Percentiles rank a stretch among this genome's conserved stretches.
Conservation (phyloP, 2,888 invertebrate species). For the Pheosia tremula region DNA sequence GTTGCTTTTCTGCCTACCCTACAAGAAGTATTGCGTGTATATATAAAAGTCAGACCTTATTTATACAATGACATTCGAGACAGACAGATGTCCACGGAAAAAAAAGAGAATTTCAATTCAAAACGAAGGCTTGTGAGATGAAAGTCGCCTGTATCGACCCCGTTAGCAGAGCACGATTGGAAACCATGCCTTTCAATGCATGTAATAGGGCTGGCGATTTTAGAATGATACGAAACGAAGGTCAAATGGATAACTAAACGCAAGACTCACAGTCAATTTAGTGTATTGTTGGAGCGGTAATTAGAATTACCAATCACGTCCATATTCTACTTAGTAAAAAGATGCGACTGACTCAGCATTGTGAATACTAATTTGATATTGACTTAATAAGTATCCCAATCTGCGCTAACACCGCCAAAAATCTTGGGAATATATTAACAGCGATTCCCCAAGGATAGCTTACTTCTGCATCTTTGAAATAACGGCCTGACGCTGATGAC, state of each 20-base stretch:
- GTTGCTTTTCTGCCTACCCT: neutral
- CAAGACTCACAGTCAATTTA: too few relatives aligned
- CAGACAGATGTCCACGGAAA: neutral
- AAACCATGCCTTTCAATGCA: slow-evolving; percentile 29
- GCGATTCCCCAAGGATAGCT: too few relatives aligned
- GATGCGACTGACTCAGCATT: too few relatives aligned
- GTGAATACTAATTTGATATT: too few relatives aligned
- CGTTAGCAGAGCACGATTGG: slow-evolving; percentile 19
- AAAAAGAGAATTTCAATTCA: slow-evolving; percentile 14
- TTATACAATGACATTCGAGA: neutral
- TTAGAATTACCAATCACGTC: too few relatives aligned
- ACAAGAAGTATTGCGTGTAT: neutral
- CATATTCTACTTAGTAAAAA: too few relatives aligned
- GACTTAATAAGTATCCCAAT: too few relatives aligned
- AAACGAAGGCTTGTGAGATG: slow-evolving; percentile 21
- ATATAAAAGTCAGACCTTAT: neutral
- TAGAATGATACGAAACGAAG: neutral
- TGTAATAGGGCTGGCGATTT: slow-evolving; percentile 5
- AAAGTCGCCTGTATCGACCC: slow-evolving; percentile 35
- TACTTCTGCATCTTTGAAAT: too few relatives aligned
- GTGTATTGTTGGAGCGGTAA: too few relatives aligned
- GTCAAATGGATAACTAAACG: neutral
- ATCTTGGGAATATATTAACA: too few relatives aligned
- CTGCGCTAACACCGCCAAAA: too few relatives aligned
- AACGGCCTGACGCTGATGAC: too few relatives aligned